Base-by-base conservation (phyloP, 2,888 invertebrate species). In the Agonopterix subpropinquella region DNA sequence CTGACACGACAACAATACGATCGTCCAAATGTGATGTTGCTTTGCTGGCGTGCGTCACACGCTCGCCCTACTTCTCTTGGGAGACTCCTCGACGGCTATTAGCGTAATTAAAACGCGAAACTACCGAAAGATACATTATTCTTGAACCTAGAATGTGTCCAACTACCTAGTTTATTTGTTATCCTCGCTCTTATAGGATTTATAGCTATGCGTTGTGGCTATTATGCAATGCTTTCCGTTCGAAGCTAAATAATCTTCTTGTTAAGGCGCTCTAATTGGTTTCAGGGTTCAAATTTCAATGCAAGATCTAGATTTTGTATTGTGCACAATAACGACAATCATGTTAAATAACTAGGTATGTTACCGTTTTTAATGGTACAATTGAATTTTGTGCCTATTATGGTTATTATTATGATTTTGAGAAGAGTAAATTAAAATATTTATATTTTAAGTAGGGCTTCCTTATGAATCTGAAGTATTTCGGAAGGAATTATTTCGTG, bases 21-120 rank as follows among this genome's bases (percentile, higher is more conserved):
- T 45, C 36, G 42, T n/a, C 36, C 18, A 11, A 35, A 74, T 67
- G 62, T 65, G 64, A 70, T 72, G 78, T 66, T 64, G 67, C 70
- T 73, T 72, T 73, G 69, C 69, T 69, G 70, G 67, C 69, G 68
- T 70, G 64, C 68, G 67, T 76, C 70, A 73, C 76, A 85, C 74
- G 74, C 70, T 73, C 77, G 86, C 74, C 81, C 85, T 78, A 86
- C 75, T 86, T 85, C 73, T 66, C 80, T 65, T 62, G 67, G 61
- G 70, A 70, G 76, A 79, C 73, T 76, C 77, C 69, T 73, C 73
- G 67, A 68, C 54, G 58, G 83, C 87, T 86, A 84, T 86, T 86
- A 86, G 82, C 83, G 76, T 83, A 84, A 87, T 87, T 86, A 86
- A 86, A 86, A 81, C 80, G 70, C 77, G 69, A 70, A 73, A 76